Percentiles rank a stretch among this genome's conserved stretches.
Evolutionary conservation across 2,888 invertebrate species (phyloP).

Genomic region (Lasioglossum leucozonium): DNA sequence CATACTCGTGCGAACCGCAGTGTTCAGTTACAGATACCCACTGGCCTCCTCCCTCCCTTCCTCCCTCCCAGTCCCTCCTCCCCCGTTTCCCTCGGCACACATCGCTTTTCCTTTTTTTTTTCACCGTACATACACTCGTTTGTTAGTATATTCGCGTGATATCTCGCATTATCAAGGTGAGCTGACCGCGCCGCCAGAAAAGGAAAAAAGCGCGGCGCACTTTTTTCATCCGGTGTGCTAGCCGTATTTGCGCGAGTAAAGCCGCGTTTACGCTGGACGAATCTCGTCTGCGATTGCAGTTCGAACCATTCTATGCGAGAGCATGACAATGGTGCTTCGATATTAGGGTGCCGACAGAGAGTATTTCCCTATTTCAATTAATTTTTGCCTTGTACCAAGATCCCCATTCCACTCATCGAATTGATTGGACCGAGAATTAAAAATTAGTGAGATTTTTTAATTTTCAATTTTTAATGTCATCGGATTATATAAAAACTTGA

Average conservation of each 20-base stretch:
- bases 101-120: slow-evolving; percentile 37
- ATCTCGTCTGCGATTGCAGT: neutral
- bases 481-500: neutral
- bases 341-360: neutral
- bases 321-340: neutral
- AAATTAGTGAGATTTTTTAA: neutral
- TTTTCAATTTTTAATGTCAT: neutral
- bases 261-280: slow-evolving; percentile 42
- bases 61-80: slow-evolving; percentile 8
- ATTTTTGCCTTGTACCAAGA: neutral
- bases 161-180: slow-evolving; percentile 77
- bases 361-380: neutral
- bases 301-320: neutral
- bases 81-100: slow-evolving; percentile 23
- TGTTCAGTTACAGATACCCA: slow-evolving; percentile 69
- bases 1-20: slow-evolving; percentile 56
- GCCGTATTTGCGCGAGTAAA: slow-evolving; percentile 37
- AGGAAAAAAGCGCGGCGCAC: slow-evolving; percentile 48
- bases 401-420: neutral
- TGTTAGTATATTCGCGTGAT: slow-evolving; percentile 68
- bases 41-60: slow-evolving; percentile 57
- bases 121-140: slow-evolving; percentile 39
- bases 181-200: slow-evolving; percentile 62
- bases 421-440: neutral
- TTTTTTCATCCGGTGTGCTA: slow-evolving; percentile 65